Evolutionary conservation across 2,888 invertebrate genomes (phyloP), one percentile per base, ranked within the genome.

Genomic region (Cistogaster globosa): DNA sequence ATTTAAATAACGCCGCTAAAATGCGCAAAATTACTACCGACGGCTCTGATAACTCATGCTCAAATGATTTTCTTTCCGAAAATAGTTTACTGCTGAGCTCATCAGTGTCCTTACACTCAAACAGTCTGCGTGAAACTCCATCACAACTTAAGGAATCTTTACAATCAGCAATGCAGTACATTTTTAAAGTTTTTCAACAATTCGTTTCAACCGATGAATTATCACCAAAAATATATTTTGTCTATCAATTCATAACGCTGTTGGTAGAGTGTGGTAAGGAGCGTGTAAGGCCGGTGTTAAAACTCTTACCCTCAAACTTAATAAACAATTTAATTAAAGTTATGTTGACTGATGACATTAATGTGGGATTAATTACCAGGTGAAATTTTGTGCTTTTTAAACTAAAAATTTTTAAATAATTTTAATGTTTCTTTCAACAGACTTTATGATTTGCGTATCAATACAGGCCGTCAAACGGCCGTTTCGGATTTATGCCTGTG

Each of bases 401-500:
- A 18, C 9, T 7, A 6, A 20, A 20, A 18, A 18, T 48, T n/a
- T 3, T 48, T 7, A 16, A 48, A 16, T 45, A 26, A 26, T 26
- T 11, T 45, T 53, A 18, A 14, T 9, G 1, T 53, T 38, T 60
- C 32, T 57, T 74, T 32, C 6, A 32, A 4, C 22, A 91, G 93
- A 76, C 89, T 93, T 84, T 97, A 98, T 91, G 97, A 98, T 92
- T 94, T 97, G 65, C 94, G 95, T 68, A 95, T 95, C 22, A 92
- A 94, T 22, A 94, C 94, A 74, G 97, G 98, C 1, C 94, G 98
- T 77, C 96, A 96, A 90, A 95, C 96, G 80, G 97, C 97, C 74
- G 97, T 98, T 0, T 95, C 97, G 89, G 97, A 97, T 92, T 93
- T 98, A 81, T 97, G 98, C 91, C 94, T 98, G 89, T 94, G 97